phyloP scores from a whole-genome alignment of 1,140 invertebrate genomes.

The Cydia amplana region DNA sequence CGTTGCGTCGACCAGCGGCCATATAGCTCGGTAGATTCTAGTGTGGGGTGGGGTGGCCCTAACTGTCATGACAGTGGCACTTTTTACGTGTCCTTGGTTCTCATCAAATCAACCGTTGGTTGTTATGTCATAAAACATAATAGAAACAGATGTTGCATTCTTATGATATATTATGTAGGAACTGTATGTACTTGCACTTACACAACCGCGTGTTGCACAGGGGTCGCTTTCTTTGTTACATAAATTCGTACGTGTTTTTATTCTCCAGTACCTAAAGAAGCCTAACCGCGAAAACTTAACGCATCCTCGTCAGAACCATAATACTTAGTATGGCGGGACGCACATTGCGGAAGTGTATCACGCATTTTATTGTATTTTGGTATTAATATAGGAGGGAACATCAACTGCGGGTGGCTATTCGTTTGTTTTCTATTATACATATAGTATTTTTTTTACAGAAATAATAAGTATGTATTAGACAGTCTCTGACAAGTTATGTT shows the following conservation, averaged over 20 bases:
- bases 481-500: too few species aligned
- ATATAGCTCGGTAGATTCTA: too few species aligned
- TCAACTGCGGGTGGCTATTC: slow-evolving; percentile 33
- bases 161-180: slow-evolving; percentile 19
- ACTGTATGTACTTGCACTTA: slow-evolving; percentile 20
- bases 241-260: slow-evolving; percentile 12
- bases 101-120: not conserved
- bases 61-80: not conserved
- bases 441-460: not conserved
- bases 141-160: slow-evolving; percentile 3
- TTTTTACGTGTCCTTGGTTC: not conserved
- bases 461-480: too few species aligned
- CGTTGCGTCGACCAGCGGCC: too few species aligned
- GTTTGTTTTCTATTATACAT: not conserved
- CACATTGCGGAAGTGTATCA: not conserved
- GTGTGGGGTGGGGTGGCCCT: too few species aligned
- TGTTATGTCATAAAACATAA: slow-evolving; percentile 14
- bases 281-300: not conserved
- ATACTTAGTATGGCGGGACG: not conserved
- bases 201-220: slow-evolving; percentile 20
- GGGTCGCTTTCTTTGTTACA: slow-evolving; percentile 30
- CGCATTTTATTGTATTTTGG: slow-evolving; percentile 12
- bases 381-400: slow-evolving; percentile 22
- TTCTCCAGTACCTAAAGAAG: not conserved
- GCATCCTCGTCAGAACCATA: not conserved